Percentiles rank a stretch among this genome's conserved stretches.
Conservation (phyloP, 1,140 invertebrate genomes). For the Phymorhynchus buccinoides region DNA sequence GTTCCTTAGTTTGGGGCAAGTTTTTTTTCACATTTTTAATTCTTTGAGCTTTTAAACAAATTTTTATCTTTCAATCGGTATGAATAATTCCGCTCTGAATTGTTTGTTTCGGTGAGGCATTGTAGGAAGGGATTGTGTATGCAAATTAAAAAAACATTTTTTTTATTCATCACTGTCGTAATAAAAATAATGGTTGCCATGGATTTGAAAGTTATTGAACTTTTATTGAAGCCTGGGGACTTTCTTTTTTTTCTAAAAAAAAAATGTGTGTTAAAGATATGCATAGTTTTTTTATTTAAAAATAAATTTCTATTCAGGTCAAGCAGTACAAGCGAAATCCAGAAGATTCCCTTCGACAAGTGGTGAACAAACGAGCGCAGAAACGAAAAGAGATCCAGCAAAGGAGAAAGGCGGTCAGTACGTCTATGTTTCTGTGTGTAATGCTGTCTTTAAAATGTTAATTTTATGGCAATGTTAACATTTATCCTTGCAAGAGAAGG, state of each 20-base stretch:
- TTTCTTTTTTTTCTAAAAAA: neutral
- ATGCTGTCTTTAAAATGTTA: too few relatives aligned
- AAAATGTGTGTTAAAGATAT: neutral
- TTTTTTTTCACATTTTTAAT: too few relatives aligned
- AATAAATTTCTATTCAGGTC: conserved; percentile 42
- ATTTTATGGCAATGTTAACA: too few relatives aligned
- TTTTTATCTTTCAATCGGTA: too few relatives aligned
- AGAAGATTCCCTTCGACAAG: conserved; percentile 85
- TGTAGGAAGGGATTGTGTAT: too few relatives aligned
- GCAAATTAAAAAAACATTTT: too few relatives aligned
- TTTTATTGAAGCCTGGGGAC: neutral
- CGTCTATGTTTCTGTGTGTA: too few relatives aligned
- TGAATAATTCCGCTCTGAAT: neutral
- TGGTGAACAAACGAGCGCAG: conserved; percentile 84
- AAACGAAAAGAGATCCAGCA: conserved; percentile 84
- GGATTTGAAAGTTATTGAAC: neutral
- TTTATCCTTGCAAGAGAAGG: too few relatives aligned
- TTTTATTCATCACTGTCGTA: too few relatives aligned
- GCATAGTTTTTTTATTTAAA: neutral
- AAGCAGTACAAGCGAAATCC: conserved; percentile 87
- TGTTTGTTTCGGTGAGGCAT: too few relatives aligned
- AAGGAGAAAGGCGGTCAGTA: conserved; percentile 78
- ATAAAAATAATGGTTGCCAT: neutral
- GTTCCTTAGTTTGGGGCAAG: too few relatives aligned
- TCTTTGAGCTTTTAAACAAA: neutral